Evolutionary conservation across 1,140 invertebrate species (phyloP), one percentile per base, ranked within the genome.

Genomic region (Halesus radiatus): DNA sequence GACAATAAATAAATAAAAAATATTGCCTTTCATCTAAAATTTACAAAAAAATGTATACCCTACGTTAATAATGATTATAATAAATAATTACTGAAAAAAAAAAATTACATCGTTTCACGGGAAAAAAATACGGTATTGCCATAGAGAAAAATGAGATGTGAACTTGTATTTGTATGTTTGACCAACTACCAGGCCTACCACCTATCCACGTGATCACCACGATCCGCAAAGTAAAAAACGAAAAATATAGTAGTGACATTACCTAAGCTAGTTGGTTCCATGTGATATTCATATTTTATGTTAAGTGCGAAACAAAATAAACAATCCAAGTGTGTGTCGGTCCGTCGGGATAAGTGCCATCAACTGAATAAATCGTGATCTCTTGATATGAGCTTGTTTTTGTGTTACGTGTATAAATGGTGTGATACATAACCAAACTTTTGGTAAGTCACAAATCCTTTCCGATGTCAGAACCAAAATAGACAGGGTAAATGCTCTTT

Each of bases 391-490:
- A 15, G 23, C 18, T 60, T 37, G 74, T 60, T 58, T 76, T 76
- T 60, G 54, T 62, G 54, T 23, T 76, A 45, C 56, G 29, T 62
- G 74, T 76, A 32, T 58, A 45, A 76, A 53, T 74, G 70, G 50
- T 76, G 56, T 50, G 56, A 76, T 74, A 74, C 74, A 76, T 76
- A 76, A 76, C 74, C 74, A 76, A 76, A 76, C 74, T 60, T 76
- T 62, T 76, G 74, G 74, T 76, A 76, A 62, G 74, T 76, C 26
- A 62, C 54, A 37, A 60, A 37, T 62, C 20, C 53, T 62, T 60
- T 62, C 10, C 18, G 37, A 76, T 76, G 74, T 62, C 58, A 76
- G 54, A 62, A 60, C 74, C 74, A 62, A 76, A 76, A 76, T 76
- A 76, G 74, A 76, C 18, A 45, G 54, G 54, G 54, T 76, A 60